These are phyloP conservation scores for Uloborus diversus DNA, from an alignment of 1,140 invertebrate genomes.

Conservation along the genomic window DNA sequence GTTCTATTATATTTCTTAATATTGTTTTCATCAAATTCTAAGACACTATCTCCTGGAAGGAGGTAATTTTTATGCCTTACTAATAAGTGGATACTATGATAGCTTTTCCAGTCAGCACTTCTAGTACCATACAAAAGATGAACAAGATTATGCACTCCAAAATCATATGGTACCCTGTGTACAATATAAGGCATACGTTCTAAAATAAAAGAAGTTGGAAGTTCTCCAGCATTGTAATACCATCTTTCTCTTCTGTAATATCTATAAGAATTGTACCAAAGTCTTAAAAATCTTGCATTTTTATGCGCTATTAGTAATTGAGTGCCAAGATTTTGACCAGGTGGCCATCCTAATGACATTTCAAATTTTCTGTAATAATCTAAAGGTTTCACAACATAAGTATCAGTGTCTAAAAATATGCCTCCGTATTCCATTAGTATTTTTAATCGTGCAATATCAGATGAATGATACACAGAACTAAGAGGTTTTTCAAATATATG, in stretches of 20 bases:
- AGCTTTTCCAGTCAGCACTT: constrained; percentile 59
- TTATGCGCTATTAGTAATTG: constrained; percentile 62
- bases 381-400: constrained; percentile 64
- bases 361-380: constrained; percentile 64
- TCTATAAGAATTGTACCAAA: constrained; percentile 62
- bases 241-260: constrained; percentile 60
- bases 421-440: constrained; percentile 64
- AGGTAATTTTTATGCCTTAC: constrained; percentile 61
- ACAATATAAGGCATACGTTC: constrained; percentile 60
- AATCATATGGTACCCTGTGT: constrained; percentile 60
- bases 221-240: constrained; percentile 64
- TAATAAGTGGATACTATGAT: constrained; percentile 61
- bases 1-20: constrained; percentile 62
- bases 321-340: constrained; percentile 58
- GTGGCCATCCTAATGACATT: constrained; percentile 65
- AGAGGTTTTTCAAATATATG: constrained; percentile 60
- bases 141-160: constrained; percentile 62
- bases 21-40: constrained; percentile 62
- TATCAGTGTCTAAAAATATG: constrained; percentile 66
- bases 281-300: constrained; percentile 61
- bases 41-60: constrained; percentile 44
- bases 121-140: constrained; percentile 58
- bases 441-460: constrained; percentile 64
- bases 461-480: constrained; percentile 63
- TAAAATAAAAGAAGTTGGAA: constrained; percentile 61